These are phyloP conservation scores for Podilymbus podiceps DNA, from an alignment of 2,113 vertebrate genomes.

Conservation along the genomic window DNA sequence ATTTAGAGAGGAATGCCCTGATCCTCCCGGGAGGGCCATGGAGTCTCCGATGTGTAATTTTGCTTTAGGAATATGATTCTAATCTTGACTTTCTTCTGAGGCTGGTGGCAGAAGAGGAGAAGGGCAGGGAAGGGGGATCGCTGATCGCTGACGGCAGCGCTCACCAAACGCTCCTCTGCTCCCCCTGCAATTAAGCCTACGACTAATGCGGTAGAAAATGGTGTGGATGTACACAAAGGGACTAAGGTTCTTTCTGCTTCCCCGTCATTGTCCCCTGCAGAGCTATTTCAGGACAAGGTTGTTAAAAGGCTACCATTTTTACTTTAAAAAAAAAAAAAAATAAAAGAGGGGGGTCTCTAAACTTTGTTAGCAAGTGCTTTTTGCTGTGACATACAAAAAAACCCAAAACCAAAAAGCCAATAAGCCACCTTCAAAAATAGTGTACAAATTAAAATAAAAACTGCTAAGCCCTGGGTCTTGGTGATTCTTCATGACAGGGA, in stretches of 20 bases:
- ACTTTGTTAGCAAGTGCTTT: not conserved
- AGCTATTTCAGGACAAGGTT: not conserved
- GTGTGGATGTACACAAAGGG: not conserved
- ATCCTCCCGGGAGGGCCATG: not conserved
- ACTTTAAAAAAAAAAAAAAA: not conserved
- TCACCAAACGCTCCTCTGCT: accelerated
- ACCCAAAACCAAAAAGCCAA: not conserved
- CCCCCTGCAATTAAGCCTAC: not conserved
- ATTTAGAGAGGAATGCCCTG: slow-evolving; percentile 22
- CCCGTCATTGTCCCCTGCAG: not conserved
- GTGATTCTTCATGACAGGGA: not conserved
- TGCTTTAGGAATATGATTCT: slow-evolving; percentile 21
- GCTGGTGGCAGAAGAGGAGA: not conserved
- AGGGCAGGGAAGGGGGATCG: not conserved
- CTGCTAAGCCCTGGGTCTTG: not conserved
- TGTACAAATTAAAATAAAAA: not conserved
- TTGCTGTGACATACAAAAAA: not conserved
- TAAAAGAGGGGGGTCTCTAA: not conserved
- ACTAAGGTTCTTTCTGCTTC: not conserved
- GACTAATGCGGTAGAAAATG: not conserved
- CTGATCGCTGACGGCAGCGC: not conserved
- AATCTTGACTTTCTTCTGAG: not conserved
- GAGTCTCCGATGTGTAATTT: slow-evolving; percentile 34
- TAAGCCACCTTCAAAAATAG: not conserved
- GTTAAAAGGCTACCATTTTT: not conserved